Percentiles rank a stretch among this genome's conserved stretches.
These are phyloP conservation scores for Drosophila pseudotakahashii DNA, from an alignment of 2,888 invertebrate species.

Conservation along the genomic window DNA sequence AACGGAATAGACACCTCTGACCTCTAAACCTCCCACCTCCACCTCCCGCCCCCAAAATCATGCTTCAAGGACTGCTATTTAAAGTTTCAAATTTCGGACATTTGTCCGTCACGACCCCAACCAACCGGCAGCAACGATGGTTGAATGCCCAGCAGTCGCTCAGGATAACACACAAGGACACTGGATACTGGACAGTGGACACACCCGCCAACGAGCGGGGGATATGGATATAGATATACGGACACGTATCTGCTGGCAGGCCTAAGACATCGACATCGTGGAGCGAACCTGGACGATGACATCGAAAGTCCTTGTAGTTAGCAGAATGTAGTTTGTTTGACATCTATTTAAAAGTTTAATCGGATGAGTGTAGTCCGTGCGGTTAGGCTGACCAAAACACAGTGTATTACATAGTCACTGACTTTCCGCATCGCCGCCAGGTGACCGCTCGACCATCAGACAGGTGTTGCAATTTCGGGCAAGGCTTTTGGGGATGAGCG, in stretches of 20 bases:
- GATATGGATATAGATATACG: constrained; percentile 18
- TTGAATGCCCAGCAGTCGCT: constrained; percentile 52
- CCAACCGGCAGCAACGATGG: constrained; percentile 47
- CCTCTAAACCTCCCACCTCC: neutral
- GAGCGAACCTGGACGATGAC: constrained; percentile 45
- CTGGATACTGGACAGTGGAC: neutral
- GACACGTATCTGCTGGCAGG: constrained; percentile 43
- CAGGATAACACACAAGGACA: constrained; percentile 33
- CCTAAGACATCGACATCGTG: constrained; percentile 66
- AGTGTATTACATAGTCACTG: constrained; percentile 76
- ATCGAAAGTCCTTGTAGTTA: constrained; percentile 71
- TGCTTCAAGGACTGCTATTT: constrained; percentile 52
- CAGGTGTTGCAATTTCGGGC: constrained; percentile 63
- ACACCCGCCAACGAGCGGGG: constrained; percentile 20
- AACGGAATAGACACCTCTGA: constrained; percentile 13
- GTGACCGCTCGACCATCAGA: constrained; percentile 31
- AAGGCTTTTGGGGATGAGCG: constrained; percentile 3
- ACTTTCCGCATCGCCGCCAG: constrained; percentile 62
- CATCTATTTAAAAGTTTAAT: constrained; percentile 81
- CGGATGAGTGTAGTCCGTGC: constrained; percentile 81
- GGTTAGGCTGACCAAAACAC: constrained; percentile 78
- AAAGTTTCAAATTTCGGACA: constrained; percentile 80
- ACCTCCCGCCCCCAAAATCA: constrained; percentile 5
- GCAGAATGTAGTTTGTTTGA: constrained; percentile 79
- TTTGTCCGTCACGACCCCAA: constrained; percentile 67